Conservation (phyloP, 2,797 vertebrate genomes). For the Rhynchotus rufescens region DNA sequence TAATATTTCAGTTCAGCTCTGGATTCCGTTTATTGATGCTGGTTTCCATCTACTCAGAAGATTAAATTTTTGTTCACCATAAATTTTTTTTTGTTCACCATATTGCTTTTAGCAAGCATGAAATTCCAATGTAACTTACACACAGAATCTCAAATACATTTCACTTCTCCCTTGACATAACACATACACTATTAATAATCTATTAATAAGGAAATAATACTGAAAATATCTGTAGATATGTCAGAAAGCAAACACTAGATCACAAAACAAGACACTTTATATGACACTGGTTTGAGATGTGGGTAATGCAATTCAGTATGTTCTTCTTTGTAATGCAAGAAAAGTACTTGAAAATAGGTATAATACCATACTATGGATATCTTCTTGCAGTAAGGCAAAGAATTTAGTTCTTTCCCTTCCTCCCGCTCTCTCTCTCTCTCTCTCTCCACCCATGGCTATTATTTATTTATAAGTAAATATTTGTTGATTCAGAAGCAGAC, state of each 20-base stretch:
- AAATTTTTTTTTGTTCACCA: neutral
- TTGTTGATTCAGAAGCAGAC: neutral
- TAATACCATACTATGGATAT: accelerated
- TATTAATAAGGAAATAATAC: neutral
- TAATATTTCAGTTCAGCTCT: neutral
- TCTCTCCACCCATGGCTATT: neutral
- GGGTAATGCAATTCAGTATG: neutral
- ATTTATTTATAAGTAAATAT: neutral
- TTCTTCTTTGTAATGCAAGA: neutral
- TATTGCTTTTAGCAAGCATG: neutral
- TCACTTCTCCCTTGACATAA: neutral
- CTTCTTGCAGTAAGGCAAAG: accelerated
- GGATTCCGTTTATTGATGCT: neutral
- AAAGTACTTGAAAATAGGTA: neutral
- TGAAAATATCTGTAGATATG: too few species aligned
- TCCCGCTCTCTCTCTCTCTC: neutral
- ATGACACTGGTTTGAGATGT: neutral
- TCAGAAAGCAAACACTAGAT: neutral
- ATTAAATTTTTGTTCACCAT: neutral
- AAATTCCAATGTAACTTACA: neutral
- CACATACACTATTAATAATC: neutral
- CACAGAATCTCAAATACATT: neutral
- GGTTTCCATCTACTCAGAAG: neutral
- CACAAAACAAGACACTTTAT: neutral
- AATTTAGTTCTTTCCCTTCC: neutral